These are phyloP conservation scores for Caenorhabditis japonica DNA, from an alignment of 2,888 invertebrate species.

Conservation along the genomic window DNA sequence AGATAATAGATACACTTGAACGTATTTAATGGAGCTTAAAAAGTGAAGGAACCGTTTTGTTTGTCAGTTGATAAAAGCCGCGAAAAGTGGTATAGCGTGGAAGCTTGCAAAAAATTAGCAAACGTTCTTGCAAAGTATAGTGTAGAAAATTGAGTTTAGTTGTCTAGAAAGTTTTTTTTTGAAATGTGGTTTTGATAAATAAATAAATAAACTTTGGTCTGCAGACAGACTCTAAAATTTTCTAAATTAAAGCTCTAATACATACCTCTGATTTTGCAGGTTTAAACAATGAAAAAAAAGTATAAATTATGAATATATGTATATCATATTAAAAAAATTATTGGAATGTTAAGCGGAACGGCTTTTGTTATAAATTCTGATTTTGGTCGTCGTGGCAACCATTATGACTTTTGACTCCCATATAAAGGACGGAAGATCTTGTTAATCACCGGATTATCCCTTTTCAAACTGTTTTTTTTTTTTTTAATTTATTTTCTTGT, in stretches of 20 bases:
- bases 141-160: too few species aligned
- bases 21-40: slow-evolving; percentile 20
- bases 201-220: too few species aligned
- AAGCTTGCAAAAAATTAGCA: too few species aligned
- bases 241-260: too few species aligned
- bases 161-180: too few species aligned
- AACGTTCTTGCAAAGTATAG: too few species aligned
- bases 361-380: slow-evolving; percentile 12
- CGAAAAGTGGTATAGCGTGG: slow-evolving; percentile 22
- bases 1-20: slow-evolving; percentile 33
- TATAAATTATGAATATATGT: too few species aligned
- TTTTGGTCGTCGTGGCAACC: slow-evolving; percentile 33
- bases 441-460: slow-evolving; percentile 6
- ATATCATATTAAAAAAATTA: background rate
- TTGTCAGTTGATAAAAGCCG: slow-evolving; percentile 36
- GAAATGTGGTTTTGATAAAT: too few species aligned
- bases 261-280: too few species aligned
- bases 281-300: background rate
- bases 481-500: background rate
- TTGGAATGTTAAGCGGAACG: slow-evolving; percentile 3
- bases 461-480: background rate
- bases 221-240: too few species aligned
- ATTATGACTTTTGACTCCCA: slow-evolving; percentile 25
- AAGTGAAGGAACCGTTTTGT: slow-evolving; percentile 13
- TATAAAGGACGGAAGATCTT: slow-evolving; percentile 4